These are phyloP conservation scores for Plutella xylostella DNA, from an alignment of 2,888 invertebrate genomes.

Conservation along the genomic window DNA sequence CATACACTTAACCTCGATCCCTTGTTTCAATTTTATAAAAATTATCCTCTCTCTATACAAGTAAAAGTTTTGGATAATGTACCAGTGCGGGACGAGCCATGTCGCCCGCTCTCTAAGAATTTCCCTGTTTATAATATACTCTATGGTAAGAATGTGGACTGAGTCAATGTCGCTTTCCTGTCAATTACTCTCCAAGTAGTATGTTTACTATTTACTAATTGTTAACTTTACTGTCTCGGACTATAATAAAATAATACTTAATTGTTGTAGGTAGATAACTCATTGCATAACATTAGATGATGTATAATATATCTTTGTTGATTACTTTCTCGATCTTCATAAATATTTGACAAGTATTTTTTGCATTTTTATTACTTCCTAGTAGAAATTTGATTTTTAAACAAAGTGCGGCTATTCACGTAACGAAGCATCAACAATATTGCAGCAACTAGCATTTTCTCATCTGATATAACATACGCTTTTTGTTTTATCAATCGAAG, in stretches of 20 bases:
- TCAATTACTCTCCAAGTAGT: conserved; percentile 51
- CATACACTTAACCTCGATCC: neutral
- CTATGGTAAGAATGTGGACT: neutral
- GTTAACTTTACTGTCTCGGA: conserved; percentile 24
- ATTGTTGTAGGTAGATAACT: conserved; percentile 54
- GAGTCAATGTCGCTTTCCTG: conserved; percentile 23
- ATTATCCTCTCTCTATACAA: too few species aligned
- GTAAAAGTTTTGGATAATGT: too few species aligned
- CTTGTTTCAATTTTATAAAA: neutral
- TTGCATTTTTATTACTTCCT: conserved; percentile 29
- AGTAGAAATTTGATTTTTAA: too few species aligned
- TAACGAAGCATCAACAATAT: too few species aligned
- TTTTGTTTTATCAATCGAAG: too few species aligned
- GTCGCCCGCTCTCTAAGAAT: too few species aligned
- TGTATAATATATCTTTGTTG: conserved; percentile 64
- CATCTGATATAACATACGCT: too few species aligned
- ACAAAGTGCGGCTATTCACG: too few species aligned
- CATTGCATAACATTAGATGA: conserved; percentile 56
- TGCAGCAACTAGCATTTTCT: too few species aligned
- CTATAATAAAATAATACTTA: conserved; percentile 35
- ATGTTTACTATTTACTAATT: conserved; percentile 23
- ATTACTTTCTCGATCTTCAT: conserved; percentile 58
- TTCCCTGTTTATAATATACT: too few species aligned
- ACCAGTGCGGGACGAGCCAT: too few species aligned
- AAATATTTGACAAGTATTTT: conserved; percentile 58